A percentile compares a stretch with the other conserved stretches of the same genome.
These are phyloP conservation scores for Steromphala cineraria DNA, from an alignment of 2,888 invertebrate species.

Conservation along the genomic window DNA sequence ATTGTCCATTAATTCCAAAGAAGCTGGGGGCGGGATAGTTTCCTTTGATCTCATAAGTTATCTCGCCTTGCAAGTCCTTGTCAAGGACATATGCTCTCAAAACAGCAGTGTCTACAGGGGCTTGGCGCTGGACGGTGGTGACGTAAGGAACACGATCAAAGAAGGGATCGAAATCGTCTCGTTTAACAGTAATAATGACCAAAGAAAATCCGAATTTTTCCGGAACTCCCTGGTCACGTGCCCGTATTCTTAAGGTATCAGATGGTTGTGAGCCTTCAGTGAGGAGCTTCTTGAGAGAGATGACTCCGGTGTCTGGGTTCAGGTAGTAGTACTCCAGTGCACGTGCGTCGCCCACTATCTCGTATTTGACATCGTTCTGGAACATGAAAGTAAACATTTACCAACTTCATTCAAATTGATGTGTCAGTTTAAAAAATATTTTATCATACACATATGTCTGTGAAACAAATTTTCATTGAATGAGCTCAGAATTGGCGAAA, in stretches of 20 bases:
- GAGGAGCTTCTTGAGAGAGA: conserved; percentile 62
- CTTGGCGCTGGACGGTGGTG: conserved; percentile 54
- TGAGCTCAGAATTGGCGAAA: no score
- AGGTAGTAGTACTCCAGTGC: conserved; percentile 59
- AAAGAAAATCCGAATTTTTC: conserved; percentile 44
- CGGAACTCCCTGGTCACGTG: conserved; percentile 60
- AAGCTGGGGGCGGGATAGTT: conserved; percentile 52
- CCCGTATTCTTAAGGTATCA: conserved; percentile 60
- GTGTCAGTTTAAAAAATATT: no score
- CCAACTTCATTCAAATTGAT: no score
- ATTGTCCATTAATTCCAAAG: conserved; percentile 46
- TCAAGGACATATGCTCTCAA: conserved; percentile 57
- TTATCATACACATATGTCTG: no score
- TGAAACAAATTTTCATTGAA: no score
- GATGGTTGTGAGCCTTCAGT: conserved; percentile 44
- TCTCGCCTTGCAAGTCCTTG: conserved; percentile 48
- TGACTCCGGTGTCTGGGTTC: conserved; percentile 53
- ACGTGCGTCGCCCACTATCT: conserved; percentile 58
- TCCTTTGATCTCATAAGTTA: conserved; percentile 50
- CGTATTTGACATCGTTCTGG: conserved; percentile 59
- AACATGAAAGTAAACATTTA: neutral
- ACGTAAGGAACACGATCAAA: conserved; percentile 56
- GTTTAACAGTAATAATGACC: conserved; percentile 48
- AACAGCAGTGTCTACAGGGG: conserved; percentile 50
- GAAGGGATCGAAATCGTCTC: conserved; percentile 46